Conservation (phyloP, 1,140 invertebrate species). For the Theocolax elegans region DNA sequence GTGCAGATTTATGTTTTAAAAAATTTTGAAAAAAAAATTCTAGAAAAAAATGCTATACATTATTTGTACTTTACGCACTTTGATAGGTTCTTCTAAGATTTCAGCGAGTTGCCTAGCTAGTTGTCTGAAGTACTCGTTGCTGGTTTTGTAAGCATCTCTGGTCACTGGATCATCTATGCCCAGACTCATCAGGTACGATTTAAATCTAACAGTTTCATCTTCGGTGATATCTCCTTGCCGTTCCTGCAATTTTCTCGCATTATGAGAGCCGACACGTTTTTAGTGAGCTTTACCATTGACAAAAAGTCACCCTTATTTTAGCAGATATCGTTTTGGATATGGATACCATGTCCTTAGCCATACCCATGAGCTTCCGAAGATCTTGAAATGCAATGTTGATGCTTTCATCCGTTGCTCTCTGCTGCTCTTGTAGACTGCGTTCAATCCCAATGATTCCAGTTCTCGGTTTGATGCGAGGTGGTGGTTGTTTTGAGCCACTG, state of each 20-base stretch:
- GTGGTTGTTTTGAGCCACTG: conserved; percentile 30
- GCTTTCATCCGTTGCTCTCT: conserved; percentile 89
- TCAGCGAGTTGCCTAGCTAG: conserved; percentile 88
- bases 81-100: conserved; percentile 84
- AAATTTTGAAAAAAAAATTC: no score
- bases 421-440: conserved; percentile 88
- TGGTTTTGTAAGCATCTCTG: conserved; percentile 86
- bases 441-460: conserved; percentile 97
- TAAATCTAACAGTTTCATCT: conserved; percentile 96
- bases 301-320: conserved; percentile 83
- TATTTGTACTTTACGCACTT: conserved; percentile 69
- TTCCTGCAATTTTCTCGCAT: conserved; percentile 73
- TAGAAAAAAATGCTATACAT: conserved; percentile 8
- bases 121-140: conserved; percentile 87
- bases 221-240: conserved; percentile 96
- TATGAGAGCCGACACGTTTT: conserved; percentile 52
- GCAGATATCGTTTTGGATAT: conserved; percentile 92
- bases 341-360: conserved; percentile 97
- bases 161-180: conserved; percentile 98
- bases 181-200: conserved; percentile 94
- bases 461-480: conserved; percentile 75
- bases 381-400: conserved; percentile 96
- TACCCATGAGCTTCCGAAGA: conserved; percentile 91
- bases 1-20: background rate
- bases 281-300: conserved; percentile 42